phyloP scores from a whole-genome alignment of 2,888 invertebrate species.

The Gymnosoma rotundatum region DNA sequence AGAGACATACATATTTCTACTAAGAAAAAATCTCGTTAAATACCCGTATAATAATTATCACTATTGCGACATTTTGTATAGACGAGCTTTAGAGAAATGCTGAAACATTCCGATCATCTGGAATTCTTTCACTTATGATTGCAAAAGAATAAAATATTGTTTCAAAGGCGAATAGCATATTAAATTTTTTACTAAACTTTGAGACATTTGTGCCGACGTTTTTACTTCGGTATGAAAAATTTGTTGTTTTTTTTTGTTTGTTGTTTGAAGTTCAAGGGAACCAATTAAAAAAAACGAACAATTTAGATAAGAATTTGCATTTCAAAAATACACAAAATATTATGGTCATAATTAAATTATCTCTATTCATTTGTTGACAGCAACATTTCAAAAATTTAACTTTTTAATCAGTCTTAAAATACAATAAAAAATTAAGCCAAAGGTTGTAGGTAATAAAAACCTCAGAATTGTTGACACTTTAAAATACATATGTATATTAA shows the following conservation, averaged over 20 bases:
- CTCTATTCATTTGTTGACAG: conserved; percentile 16
- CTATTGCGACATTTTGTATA: too few species aligned
- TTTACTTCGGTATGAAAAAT: too few species aligned
- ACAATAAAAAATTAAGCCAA: conserved; percentile 18
- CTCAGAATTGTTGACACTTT: not conserved
- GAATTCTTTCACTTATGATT: too few species aligned
- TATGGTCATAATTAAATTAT: conserved; percentile 20
- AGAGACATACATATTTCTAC: too few species aligned
- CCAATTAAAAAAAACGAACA: not conserved
- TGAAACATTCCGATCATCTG: too few species aligned
- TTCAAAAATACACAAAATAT: not conserved
- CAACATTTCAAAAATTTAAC: conserved; percentile 26
- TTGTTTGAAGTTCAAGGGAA: not conserved
- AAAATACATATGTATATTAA: not conserved
- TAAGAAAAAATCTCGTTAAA: too few species aligned
- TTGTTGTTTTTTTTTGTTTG: not conserved
- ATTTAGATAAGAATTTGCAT: not conserved
- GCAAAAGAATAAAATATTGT: too few species aligned
- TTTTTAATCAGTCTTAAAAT: conserved; percentile 12
- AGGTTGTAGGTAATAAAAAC: conserved; percentile 41
- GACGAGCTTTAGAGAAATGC: too few species aligned
- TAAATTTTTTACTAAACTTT: too few species aligned
- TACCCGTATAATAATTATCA: too few species aligned
- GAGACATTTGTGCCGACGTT: too few species aligned
- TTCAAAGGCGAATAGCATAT: too few species aligned